Conservation (phyloP, 2,113 vertebrate species). For the Carassius carassius region DNA sequence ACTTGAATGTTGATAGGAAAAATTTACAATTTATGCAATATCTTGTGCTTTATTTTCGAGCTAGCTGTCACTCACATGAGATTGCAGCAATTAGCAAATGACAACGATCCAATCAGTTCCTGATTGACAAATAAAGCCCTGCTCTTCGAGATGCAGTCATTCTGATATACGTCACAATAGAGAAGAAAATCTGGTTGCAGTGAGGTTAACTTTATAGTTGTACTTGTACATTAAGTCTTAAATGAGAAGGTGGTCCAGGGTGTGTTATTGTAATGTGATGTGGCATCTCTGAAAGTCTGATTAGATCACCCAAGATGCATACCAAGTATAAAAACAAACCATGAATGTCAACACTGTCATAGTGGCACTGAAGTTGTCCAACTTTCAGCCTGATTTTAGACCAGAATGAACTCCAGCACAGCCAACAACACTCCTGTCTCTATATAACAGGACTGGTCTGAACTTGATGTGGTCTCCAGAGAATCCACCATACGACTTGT, state of each 20-base stretch:
- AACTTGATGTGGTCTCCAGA: slow-evolving; percentile 51
- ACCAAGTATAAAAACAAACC: background rate
- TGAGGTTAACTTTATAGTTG: background rate
- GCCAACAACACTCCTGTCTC: slow-evolving; percentile 17
- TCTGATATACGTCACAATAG: background rate
- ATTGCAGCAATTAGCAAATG: background rate
- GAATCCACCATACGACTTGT: slow-evolving; percentile 75
- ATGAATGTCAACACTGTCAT: background rate
- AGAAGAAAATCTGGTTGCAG: background rate
- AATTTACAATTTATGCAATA: background rate
- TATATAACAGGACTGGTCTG: slow-evolving; percentile 14
- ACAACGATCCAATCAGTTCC: background rate
- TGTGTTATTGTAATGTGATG: background rate
- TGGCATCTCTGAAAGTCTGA: background rate
- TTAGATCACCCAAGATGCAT: background rate
- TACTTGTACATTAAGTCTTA: background rate
- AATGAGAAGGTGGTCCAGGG: background rate
- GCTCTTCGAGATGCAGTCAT: background rate
- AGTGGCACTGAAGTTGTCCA: background rate
- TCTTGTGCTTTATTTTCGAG: background rate
- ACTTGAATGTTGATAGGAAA: no score
- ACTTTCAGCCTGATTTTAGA: background rate
- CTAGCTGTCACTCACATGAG: background rate
- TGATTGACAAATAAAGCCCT: background rate
- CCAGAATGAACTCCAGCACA: background rate